These are phyloP conservation scores for Microplitis mediator DNA, from an alignment of 1,140 invertebrate genomes.

Conservation along the genomic window DNA sequence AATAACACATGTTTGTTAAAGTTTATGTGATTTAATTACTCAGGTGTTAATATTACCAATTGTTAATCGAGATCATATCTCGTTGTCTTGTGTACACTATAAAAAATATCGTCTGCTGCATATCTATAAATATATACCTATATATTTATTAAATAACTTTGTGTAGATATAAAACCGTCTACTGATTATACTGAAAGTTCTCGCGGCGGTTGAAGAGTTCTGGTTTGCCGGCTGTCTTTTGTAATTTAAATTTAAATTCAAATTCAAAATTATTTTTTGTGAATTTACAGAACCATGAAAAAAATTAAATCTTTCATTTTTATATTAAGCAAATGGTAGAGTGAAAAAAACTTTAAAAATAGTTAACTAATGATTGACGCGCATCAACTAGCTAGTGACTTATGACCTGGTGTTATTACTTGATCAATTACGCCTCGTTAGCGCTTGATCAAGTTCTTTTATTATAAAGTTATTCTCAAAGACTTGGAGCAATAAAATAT, in stretches of 20 bases:
- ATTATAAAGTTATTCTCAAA: neutral
- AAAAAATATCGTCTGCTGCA: neutral
- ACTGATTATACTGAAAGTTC: conserved; percentile 1
- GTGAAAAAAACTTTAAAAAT: no score
- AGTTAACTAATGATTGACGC: no score
- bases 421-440: conserved; percentile 38
- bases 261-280: neutral
- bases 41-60: neutral
- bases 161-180: neutral
- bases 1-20: neutral
- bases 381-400: conserved; percentile 2
- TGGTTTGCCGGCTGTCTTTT: neutral
- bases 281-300: no score
- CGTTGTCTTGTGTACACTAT: neutral
- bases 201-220: neutral
- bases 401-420: conserved; percentile 2
- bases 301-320: no score
- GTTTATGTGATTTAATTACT: neutral
- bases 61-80: neutral
- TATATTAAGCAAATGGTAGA: no score
- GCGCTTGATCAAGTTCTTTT: conserved; percentile 17
- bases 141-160: neutral
- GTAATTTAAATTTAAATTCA: no score
- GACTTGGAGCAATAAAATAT: neutral
- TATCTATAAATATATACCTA: no score